Percentiles rank a stretch among this genome's conserved stretches.
Conservation (phyloP, 2,113 vertebrate species). For the Regulus satrapa region DNA sequence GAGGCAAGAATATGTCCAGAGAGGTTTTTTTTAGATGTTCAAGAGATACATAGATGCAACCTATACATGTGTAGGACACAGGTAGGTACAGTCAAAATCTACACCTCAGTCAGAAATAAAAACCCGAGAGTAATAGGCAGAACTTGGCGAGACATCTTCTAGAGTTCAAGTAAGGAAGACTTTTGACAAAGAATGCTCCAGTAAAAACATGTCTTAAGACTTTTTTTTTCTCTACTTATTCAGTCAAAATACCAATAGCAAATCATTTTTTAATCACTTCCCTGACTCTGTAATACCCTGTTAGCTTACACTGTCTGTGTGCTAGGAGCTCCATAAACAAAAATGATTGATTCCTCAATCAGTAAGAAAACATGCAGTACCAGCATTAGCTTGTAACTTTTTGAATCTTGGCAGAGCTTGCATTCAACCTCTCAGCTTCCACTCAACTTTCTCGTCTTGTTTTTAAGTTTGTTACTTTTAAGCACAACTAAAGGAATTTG, state of each 20-base stretch:
- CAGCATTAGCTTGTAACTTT: slow-evolving; percentile 32
- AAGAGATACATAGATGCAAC: not conserved
- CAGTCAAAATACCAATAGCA: not conserved
- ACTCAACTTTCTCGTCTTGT: slow-evolving; percentile 30
- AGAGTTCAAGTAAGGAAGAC: not conserved
- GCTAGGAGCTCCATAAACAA: not conserved
- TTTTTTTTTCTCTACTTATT: not conserved
- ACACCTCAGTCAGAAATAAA: not conserved
- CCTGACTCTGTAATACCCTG: not conserved
- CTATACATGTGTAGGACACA: not conserved
- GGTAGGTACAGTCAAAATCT: not conserved
- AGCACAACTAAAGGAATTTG: not conserved
- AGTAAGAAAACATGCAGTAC: slow-evolving; percentile 31
- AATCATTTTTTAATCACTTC: not conserved
- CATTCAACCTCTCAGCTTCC: slow-evolving; percentile 30
- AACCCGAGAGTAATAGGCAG: not conserved
- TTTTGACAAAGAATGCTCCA: not conserved
- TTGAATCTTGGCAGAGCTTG: slow-evolving; percentile 33
- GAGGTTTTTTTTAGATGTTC: not conserved
- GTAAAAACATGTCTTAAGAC: not conserved
- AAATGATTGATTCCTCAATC: not conserved
- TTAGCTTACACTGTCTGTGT: not conserved
- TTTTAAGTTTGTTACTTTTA: slow-evolving; percentile 35
- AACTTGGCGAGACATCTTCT: not conserved
- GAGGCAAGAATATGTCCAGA: not conserved